A percentile compares a stretch with the other conserved stretches of the same genome.
Evolutionary conservation across 2,888 invertebrate species (phyloP).

Genomic region (Digitonthophagus gazella): DNA sequence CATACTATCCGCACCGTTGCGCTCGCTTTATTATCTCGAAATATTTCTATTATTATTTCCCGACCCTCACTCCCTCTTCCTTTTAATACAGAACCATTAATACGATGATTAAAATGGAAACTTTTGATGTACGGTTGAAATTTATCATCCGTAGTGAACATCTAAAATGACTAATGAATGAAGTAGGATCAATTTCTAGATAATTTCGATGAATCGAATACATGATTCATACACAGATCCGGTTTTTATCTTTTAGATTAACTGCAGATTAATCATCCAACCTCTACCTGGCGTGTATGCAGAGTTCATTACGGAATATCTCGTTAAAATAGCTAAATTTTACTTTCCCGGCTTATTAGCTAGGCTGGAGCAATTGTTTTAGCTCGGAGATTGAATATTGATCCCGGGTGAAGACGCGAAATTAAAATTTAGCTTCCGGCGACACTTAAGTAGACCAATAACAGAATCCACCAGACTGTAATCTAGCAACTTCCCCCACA

Average conservation of each 20-base stretch:
- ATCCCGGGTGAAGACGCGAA: background rate
- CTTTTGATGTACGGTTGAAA: background rate
- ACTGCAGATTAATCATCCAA: too few species aligned
- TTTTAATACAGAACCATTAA: background rate
- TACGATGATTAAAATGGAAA: background rate
- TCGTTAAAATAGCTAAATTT: background rate
- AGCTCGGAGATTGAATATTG: background rate
- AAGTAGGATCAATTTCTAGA: too few species aligned
- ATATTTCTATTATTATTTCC: background rate
- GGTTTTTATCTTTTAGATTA: too few species aligned
- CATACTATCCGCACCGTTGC: slow-evolving; percentile 12
- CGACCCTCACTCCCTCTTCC: background rate
- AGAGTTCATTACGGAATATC: background rate
- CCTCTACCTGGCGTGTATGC: too few species aligned
- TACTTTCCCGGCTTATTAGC: too few species aligned
- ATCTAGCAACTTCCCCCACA: background rate
- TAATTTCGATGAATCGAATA: too few species aligned
- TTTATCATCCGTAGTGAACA: too few species aligned
- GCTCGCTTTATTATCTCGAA: slow-evolving; percentile 10
- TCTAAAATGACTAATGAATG: too few species aligned
- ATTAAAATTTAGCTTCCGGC: background rate
- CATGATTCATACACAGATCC: too few species aligned
- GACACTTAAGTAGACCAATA: background rate
- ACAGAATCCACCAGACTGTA: background rate
- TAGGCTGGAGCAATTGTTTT: too few species aligned